Evolutionary conservation across 2,888 invertebrate genomes (phyloP).

Genomic region (Hirtodrosophila confusa): DNA sequence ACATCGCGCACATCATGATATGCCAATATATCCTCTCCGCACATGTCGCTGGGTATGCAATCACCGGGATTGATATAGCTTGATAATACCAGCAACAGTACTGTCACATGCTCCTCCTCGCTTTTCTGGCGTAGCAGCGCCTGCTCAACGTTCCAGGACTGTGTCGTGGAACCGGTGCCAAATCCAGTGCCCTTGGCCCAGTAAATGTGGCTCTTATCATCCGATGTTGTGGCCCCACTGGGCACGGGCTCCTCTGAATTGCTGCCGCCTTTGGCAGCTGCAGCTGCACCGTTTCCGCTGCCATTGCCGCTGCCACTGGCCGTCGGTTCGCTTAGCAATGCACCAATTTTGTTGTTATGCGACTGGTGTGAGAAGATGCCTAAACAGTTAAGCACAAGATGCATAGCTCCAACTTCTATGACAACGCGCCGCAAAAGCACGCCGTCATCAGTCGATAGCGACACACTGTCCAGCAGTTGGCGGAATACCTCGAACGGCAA

Average conservation of each 20-base stretch:
- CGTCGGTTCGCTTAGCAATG: slow-evolving; percentile 45
- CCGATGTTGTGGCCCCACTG: slow-evolving; percentile 84
- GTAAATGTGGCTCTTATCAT: slow-evolving; percentile 91
- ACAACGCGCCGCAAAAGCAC: slow-evolving; percentile 90
- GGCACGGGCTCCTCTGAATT: slow-evolving; percentile 71
- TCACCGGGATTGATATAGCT: slow-evolving; percentile 93
- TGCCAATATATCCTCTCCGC: slow-evolving; percentile 81
- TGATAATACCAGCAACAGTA: slow-evolving; percentile 91
- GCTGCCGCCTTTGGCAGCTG: slow-evolving; percentile 31
- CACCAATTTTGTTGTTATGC: slow-evolving; percentile 85
- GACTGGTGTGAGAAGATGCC: slow-evolving; percentile 94
- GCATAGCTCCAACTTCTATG: slow-evolving; percentile 93
- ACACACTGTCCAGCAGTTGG: slow-evolving; percentile 90
- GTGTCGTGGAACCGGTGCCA: slow-evolving; percentile 97
- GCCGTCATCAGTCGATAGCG: slow-evolving; percentile 91
- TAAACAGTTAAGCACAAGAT: slow-evolving; percentile 93
- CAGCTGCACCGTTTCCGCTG: slow-evolving; percentile 26
- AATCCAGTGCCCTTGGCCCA: slow-evolving; percentile 99
- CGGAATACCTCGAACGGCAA: slow-evolving; percentile 85
- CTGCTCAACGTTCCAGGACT: slow-evolving; percentile 98
- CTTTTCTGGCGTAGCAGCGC: slow-evolving; percentile 94
- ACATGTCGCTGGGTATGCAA: slow-evolving; percentile 84
- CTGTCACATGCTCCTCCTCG: slow-evolving; percentile 97
- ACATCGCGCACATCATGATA: slow-evolving; percentile 84
- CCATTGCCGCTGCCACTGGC: slow-evolving; percentile 26